Evolutionary conservation across 1,140 invertebrate species (phyloP).

Genomic region (Himalopsyche phryganea): DNA sequence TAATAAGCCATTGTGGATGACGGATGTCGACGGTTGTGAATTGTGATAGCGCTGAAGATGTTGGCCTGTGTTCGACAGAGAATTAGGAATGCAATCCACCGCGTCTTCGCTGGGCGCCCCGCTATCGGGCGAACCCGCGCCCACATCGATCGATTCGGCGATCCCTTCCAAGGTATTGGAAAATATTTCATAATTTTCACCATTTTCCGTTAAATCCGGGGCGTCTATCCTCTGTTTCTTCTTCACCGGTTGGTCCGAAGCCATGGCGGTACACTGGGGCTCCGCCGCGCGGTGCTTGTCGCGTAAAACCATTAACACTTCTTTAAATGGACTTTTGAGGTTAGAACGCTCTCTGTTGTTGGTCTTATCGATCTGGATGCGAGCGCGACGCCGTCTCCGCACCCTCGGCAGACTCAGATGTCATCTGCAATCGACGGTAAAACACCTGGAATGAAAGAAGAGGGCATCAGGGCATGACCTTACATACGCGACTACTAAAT

Average conservation of each 20-base stretch:
- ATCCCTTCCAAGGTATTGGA: conserved; percentile 35
- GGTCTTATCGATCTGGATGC: not conserved
- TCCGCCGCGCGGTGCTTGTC: conserved; percentile 32
- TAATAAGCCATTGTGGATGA: conserved; percentile 8
- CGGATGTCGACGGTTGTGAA: conserved; percentile 10
- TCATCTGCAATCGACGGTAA: too few relatives aligned
- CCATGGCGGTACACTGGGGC: conserved; percentile 44
- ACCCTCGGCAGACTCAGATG: too few relatives aligned
- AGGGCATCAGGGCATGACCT: conserved; percentile 42
- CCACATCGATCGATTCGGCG: conserved; percentile 38
- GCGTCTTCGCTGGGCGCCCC: conserved; percentile 51
- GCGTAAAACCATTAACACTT: conserved; percentile 34
- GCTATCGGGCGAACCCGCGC: conserved; percentile 46
- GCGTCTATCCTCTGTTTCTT: conserved; percentile 66
- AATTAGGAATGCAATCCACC: conserved; percentile 39
- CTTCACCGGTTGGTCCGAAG: conserved; percentile 70
- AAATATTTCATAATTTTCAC: conserved; percentile 54
- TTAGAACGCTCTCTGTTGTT: conserved; percentile 4
- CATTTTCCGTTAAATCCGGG: conserved; percentile 54
- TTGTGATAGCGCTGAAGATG: not conserved
- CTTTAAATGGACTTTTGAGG: conserved; percentile 16
- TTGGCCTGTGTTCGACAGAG: conserved; percentile 34
- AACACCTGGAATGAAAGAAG: conserved; percentile 2
- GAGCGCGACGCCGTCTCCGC: not conserved
- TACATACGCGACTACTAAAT: conserved; percentile 49